Base-by-base conservation (phyloP, 2,113 vertebrate species). In the Aegypius monachus region DNA sequence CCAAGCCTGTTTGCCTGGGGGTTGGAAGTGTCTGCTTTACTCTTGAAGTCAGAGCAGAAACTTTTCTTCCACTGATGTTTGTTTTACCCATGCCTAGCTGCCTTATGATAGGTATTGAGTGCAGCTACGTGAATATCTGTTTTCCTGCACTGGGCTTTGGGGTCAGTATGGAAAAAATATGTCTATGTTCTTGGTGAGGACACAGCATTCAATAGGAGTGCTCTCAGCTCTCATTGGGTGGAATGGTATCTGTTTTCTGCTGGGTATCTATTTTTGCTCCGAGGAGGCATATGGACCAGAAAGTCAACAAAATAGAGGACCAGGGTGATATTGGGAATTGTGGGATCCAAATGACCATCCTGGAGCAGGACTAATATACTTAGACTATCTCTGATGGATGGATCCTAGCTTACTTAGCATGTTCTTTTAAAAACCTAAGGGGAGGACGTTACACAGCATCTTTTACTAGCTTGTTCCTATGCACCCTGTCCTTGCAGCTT, bases 111-210 rank as follows among this genome's bases (percentile, higher is more conserved):
- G 13, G 8, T 85, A 61, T 43, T 32, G 36, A 87, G 34, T 48
- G 13, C 19, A 61, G 6, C 10, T 82, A 9, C 0, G 0, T 48
- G 31, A 73, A 22, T 72, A 50, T 81, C 32, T 61, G 20, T 55
- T 78, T 78, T 63, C 15, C 53, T 43, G 18, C 13, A 21, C 38
- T 75, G 38, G 81, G n/a, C 22, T 91, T 68, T 52, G 40, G 48
- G 9, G 7, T 81, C 52, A 68, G 40, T 40, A 7, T 18, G 61
- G 56, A 47, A 55, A 91, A 70, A 40, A n/a, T 5, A 42, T 0
- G 4, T 29, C 36, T 23, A 6, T 88, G 7, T 29, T 87, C 58
- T 55, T 65, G 47, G 58, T 68, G 45, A 43, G 58, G 40, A n/a
- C 17, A 14, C 23, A 43, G 22, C 29, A 22, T 71, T 74, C 42